A percentile compares a stretch with the other conserved stretches of the same genome.
Evolutionary conservation across 2,888 invertebrate genomes (phyloP).

Genomic region (Fissipunctia ypsillon): DNA sequence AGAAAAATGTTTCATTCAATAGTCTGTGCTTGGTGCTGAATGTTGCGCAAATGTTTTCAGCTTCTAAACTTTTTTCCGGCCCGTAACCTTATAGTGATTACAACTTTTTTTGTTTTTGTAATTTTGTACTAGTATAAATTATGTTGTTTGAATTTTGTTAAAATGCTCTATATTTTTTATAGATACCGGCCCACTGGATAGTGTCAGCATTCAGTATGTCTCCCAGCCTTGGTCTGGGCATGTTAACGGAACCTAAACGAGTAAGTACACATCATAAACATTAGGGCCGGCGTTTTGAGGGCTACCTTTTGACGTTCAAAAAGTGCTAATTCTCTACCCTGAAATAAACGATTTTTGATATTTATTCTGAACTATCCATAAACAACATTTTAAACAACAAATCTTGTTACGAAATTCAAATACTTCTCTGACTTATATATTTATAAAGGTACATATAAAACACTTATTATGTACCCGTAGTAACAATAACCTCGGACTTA

Average conservation of each 20-base stretch:
- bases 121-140: not conserved
- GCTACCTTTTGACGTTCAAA: no score
- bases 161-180: constrained; percentile 54
- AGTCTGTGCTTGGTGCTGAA: not conserved
- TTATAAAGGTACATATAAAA: no score
- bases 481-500: not conserved
- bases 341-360: not conserved
- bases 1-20: not conserved
- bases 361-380: not conserved
- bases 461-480: no score
- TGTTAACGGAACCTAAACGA: constrained; percentile 94
- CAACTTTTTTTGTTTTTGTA: not conserved
- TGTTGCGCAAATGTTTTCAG: not conserved
- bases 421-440: not conserved
- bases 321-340: not conserved
- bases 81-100: not conserved
- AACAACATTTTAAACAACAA: not conserved
- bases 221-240: constrained; percentile 95
- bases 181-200: constrained; percentile 96
- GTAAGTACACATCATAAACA: constrained; percentile 77
- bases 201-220: constrained; percentile 98
- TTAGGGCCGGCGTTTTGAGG: not conserved
- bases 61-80: not conserved
- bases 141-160: not conserved
- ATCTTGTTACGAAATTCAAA: not conserved